Base-by-base conservation (phyloP, 1,140 invertebrate species). In the Propsilocerus akamusi region DNA sequence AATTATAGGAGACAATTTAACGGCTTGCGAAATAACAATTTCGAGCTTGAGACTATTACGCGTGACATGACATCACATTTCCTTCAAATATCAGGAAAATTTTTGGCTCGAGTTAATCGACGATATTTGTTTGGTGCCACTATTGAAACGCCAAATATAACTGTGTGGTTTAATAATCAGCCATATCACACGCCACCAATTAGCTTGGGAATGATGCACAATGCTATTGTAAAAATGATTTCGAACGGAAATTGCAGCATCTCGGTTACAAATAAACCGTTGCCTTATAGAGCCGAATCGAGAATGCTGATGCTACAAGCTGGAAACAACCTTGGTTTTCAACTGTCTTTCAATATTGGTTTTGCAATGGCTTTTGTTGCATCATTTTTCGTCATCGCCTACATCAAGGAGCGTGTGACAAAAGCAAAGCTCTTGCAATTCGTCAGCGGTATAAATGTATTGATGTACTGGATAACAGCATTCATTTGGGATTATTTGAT, bases 401-500 rank as follows among this genome's bases (percentile, higher is more conserved):
- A 80, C 2, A 66, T 80, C 4, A 69, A 72, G 54, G 78, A 80
- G 68, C 58, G 65, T 4, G 51, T 65, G 54, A 57, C 66, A 51
- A 71, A 74, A 57, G 63, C 70, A 50, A 69, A 68, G 52, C 58
- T 69, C 0, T 64, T 67, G 0, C 71, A 72, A 53, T 58, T 80
- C 54, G 78, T 86, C 26, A 81, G 79, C 25, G 85, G 85, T 3
- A 75, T 83, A 0, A 72, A 74, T 32, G 69, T 77, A 0, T 58
- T 70, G 1, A 72, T 73, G 2, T 80, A 80, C 64, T 88, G 85
- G 85, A 49, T 72, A 3, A 69, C 76, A 0, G 75, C 77, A 2
- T 72, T 82, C 26, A 22, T 78, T 1, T 86, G 80, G 75, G 85
- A 89, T 56, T 73, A 68, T 56, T 64, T 78, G 20, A 80, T 75